Evolutionary conservation across 2,113 vertebrate species (phyloP).

Genomic region (Gallinago paraguaiae): DNA sequence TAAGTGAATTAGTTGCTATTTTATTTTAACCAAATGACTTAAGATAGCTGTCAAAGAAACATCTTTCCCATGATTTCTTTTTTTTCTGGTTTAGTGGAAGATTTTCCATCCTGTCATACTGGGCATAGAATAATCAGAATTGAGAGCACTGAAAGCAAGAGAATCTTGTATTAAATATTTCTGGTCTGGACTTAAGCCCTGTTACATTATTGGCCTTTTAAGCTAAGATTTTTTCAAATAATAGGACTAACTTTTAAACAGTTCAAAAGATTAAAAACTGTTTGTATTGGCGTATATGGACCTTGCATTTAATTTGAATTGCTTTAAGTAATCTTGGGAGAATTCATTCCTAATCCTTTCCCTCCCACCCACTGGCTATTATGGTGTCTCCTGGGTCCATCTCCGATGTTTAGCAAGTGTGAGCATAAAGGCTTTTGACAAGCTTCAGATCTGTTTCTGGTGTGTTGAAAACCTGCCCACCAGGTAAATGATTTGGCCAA

Average conservation of each 20-base stretch:
- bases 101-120: not conserved
- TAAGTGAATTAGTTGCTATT: not conserved
- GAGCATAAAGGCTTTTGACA: not conserved
- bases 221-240: not conserved
- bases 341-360: not conserved
- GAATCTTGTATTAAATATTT: not conserved
- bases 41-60: not conserved
- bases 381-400: not conserved
- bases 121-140: not conserved
- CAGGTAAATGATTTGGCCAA: not conserved
- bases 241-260: not conserved
- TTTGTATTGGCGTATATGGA: not conserved
- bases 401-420: not conserved
- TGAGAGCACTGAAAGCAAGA: not conserved
- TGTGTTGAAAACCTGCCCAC: not conserved
- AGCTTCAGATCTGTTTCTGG: not conserved
- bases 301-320: not conserved
- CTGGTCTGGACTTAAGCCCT: not conserved
- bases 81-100: not conserved
- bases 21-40: not conserved
- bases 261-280: not conserved
- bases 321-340: not conserved
- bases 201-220: not conserved
- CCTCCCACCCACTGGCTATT: not conserved
- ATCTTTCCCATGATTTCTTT: not conserved